Evolutionary conservation across 2,113 vertebrate genomes (phyloP).

Genomic region (Scomber colias): DNA sequence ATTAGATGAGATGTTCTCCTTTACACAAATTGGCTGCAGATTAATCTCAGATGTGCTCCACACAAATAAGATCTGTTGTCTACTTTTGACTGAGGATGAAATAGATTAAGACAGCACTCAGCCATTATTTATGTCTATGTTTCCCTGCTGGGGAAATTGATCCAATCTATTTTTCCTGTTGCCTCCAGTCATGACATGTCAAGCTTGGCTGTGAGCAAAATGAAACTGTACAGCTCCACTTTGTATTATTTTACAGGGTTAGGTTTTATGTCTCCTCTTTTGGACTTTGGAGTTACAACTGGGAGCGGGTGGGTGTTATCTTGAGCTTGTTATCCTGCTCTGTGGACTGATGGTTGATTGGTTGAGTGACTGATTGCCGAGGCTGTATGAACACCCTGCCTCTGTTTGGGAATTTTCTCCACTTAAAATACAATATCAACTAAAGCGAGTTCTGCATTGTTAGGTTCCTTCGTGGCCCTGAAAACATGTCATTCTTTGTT

Average conservation of each 20-base stretch:
- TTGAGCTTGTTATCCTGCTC: not conserved
- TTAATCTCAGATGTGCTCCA: slow-evolving; percentile 9
- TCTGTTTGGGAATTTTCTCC: no score
- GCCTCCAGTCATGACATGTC: slow-evolving; percentile 22
- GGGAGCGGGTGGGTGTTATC: not conserved
- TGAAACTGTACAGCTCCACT: not conserved
- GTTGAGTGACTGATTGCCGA: not conserved
- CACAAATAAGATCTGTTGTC: slow-evolving; percentile 15
- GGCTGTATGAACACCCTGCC: no score
- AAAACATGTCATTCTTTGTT: no score
- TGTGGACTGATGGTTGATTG: not conserved
- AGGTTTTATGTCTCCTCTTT: not conserved
- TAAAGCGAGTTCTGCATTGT: no score
- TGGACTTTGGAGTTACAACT: not conserved
- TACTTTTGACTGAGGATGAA: slow-evolving; percentile 28
- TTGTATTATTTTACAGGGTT: not conserved
- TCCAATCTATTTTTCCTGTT: slow-evolving; percentile 12
- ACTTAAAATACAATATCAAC: no score
- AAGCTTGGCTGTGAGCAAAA: slow-evolving; percentile 9
- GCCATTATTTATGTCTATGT: slow-evolving; percentile 34
- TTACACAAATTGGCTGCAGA: slow-evolving; percentile 27
- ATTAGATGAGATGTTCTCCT: not conserved
- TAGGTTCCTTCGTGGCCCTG: no score
- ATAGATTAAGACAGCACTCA: not conserved
- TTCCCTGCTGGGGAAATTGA: slow-evolving; percentile 29